A percentile compares a stretch with the other conserved stretches of the same genome.
These are phyloP conservation scores for Leucozona laternaria DNA, from an alignment of 2,888 invertebrate species.

Conservation along the genomic window DNA sequence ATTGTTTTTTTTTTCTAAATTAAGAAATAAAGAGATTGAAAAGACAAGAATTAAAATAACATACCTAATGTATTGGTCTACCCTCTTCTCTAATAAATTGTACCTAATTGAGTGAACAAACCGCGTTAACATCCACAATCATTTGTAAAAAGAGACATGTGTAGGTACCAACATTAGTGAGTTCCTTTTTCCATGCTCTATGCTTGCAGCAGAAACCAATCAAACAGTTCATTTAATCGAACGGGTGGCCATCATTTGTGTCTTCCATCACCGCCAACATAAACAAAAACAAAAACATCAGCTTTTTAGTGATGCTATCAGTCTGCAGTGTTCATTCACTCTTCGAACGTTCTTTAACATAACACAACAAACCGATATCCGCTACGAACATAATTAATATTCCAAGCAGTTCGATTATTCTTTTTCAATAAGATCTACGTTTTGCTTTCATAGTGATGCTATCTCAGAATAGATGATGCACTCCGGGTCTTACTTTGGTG, in stretches of 20 bases:
- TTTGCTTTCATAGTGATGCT: neutral
- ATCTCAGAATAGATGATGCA: conserved; percentile 11
- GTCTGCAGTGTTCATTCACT: conserved; percentile 17
- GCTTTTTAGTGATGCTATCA: conserved; percentile 44
- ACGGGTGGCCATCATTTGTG: conserved; percentile 49
- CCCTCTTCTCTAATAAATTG: neutral
- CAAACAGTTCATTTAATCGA: conserved; percentile 35
- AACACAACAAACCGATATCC: conserved; percentile 56
- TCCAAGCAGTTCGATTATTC: conserved; percentile 47
- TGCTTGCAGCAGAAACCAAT: conserved; percentile 7
- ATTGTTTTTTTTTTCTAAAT: neutral
- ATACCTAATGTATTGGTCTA: neutral
- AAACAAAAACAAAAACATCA: conserved; percentile 25
- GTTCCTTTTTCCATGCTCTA: neutral
- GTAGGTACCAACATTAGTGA: neutral
- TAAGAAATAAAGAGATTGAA: neutral
- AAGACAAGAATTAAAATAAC: neutral
- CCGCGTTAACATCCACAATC: conserved; percentile 6
- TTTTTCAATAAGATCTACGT: conserved; percentile 16
- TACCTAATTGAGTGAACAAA: conserved; percentile 18
- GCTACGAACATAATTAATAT: conserved; percentile 59
- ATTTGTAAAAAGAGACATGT: conserved; percentile 1
- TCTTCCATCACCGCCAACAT: conserved; percentile 55
- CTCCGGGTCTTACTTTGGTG: neutral
- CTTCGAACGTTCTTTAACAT: neutral